A percentile compares a stretch with the other conserved stretches of the same genome.
Evolutionary conservation across 2,888 invertebrate genomes (phyloP).

Genomic region (Baronia brevicornis): DNA sequence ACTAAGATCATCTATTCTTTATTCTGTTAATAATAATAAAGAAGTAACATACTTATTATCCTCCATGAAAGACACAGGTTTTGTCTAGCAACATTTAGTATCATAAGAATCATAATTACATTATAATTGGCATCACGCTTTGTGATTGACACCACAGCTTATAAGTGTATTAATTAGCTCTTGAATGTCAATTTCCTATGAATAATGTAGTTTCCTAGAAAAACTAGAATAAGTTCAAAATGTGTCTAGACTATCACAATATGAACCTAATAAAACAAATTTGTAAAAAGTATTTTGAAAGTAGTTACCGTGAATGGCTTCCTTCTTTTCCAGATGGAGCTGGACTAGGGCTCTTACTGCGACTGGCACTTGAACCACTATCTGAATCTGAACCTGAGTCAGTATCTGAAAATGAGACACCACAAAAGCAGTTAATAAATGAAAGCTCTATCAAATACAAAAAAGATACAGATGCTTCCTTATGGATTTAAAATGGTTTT

Average conservation of each 20-base stretch:
- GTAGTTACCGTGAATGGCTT: constrained; percentile 49
- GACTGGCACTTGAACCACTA: constrained; percentile 61
- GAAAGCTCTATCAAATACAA: neutral
- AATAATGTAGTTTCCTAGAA: neutral
- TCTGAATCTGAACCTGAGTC: constrained; percentile 70
- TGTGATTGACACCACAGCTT: too few species aligned
- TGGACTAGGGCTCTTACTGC: constrained; percentile 60
- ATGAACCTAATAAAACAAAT: neutral
- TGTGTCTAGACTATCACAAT: too few species aligned
- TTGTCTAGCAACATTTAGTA: constrained; percentile 2
- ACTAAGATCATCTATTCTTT: too few species aligned
- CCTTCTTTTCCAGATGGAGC: constrained; percentile 56
- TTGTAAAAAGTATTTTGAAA: neutral
- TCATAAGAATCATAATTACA: too few species aligned
- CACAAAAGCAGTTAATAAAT: neutral
- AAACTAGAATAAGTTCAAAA: neutral
- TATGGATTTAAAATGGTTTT: too few species aligned
- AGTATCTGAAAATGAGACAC: constrained; percentile 36
- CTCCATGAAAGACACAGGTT: too few species aligned
- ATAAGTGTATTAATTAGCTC: too few species aligned
- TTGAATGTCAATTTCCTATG: too few species aligned
- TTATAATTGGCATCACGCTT: too few species aligned
- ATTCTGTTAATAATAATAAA: too few species aligned
- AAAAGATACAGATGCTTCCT: neutral
- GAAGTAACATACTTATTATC: too few species aligned